phyloP scores from a whole-genome alignment of 1,140 invertebrate species.

The Oryctes rhinoceros region DNA sequence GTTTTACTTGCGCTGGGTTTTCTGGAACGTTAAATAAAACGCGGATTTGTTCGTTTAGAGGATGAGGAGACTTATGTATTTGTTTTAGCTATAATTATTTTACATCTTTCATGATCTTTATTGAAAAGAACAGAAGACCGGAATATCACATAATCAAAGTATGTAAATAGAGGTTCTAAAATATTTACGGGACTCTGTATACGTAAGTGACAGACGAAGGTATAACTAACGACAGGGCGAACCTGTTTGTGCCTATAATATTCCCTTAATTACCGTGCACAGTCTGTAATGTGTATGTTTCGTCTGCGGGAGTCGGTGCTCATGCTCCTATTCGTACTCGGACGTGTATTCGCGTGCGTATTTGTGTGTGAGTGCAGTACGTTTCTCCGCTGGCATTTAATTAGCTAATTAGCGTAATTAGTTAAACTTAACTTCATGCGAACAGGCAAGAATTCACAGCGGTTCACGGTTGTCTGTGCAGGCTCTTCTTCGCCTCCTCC shows the following conservation, averaged over 20 bases:
- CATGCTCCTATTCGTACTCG: slow-evolving; percentile 31
- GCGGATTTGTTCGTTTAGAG: too few species aligned
- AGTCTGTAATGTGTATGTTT: slow-evolving; percentile 30
- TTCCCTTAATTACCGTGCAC: slow-evolving; percentile 43
- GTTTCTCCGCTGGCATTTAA: slow-evolving; percentile 47
- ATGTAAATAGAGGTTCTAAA: too few species aligned
- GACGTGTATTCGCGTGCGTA: background rate
- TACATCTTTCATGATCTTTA: too few species aligned
- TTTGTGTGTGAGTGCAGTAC: background rate
- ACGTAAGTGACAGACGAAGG: too few species aligned
- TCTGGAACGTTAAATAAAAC: too few species aligned
- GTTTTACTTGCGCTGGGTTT: too few species aligned
- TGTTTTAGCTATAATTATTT: too few species aligned
- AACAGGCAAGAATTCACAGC: slow-evolving; percentile 43
- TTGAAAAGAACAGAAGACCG: too few species aligned
- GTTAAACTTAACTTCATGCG: slow-evolving; percentile 48
- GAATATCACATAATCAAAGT: too few species aligned
- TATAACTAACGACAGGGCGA: background rate
- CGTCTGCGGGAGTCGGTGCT: slow-evolving; percentile 29
- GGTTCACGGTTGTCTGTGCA: slow-evolving; percentile 37
- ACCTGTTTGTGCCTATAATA: slow-evolving; percentile 36
- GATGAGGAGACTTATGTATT: too few species aligned
- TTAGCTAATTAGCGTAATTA: slow-evolving; percentile 53
- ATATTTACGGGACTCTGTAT: too few species aligned
- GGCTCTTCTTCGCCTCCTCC: background rate